These are phyloP conservation scores for Agriopis aurantiaria DNA, from an alignment of 2,888 invertebrate species.

Conservation along the genomic window DNA sequence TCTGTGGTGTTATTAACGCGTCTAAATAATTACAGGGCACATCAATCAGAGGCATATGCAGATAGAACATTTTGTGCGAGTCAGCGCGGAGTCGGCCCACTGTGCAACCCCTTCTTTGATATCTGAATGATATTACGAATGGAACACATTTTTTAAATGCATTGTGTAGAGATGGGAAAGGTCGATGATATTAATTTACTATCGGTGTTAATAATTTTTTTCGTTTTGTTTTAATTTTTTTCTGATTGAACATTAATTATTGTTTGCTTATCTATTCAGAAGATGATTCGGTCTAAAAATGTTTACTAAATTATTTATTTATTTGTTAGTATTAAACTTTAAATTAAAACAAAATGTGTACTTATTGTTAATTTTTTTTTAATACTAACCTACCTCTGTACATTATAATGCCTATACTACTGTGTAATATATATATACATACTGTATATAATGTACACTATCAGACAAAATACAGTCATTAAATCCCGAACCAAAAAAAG, in stretches of 20 bases:
- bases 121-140: slow-evolving; percentile 82
- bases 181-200: slow-evolving; percentile 46
- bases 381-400: too few relatives aligned
- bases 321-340: background rate
- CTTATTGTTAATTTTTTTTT: too few relatives aligned
- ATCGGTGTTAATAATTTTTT: slow-evolving; percentile 17
- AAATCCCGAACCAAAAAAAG: slow-evolving; percentile 16
- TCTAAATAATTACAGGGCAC: slow-evolving; percentile 86
- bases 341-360: too few relatives aligned
- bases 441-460: background rate
- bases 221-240: slow-evolving; percentile 1
- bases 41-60: slow-evolving; percentile 86
- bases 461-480: slow-evolving; percentile 11
- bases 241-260: background rate
- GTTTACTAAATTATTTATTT: background rate
- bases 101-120: slow-evolving; percentile 85
- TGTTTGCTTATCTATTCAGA: background rate
- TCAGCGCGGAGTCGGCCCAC: slow-evolving; percentile 80
- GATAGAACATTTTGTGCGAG: slow-evolving; percentile 85
- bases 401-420: too few relatives aligned
- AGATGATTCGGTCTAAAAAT: background rate
- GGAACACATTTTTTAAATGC: slow-evolving; percentile 66
- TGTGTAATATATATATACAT: background rate
- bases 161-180: slow-evolving; percentile 60
- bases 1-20: slow-evolving; percentile 86